A percentile compares a stretch with the other conserved stretches of the same genome.
These are phyloP conservation scores for Cinclus mexicanus DNA, from an alignment of 2,113 vertebrate genomes.

Conservation along the genomic window DNA sequence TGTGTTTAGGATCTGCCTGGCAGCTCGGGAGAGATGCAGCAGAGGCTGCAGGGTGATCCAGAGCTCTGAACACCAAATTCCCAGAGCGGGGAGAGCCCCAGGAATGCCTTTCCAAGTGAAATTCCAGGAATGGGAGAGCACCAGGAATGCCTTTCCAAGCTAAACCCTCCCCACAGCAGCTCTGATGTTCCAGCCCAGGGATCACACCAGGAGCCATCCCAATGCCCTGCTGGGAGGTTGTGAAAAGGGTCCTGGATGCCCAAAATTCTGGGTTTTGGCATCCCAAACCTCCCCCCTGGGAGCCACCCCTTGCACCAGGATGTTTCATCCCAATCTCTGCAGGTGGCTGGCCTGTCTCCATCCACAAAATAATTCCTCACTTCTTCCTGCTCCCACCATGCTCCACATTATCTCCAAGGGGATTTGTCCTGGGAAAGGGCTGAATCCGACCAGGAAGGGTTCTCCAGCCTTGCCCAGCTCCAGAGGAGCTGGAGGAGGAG, in stretches of 20 bases:
- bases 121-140: accelerated
- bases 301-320: background rate
- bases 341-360: background rate
- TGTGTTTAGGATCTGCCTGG: background rate
- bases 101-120: background rate
- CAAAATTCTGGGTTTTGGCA: background rate
- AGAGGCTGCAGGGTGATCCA: background rate
- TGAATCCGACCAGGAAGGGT: background rate
- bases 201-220: accelerated
- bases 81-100: background rate
- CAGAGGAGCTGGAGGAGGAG: background rate
- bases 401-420: background rate
- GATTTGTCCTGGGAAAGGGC: background rate
- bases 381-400: background rate
- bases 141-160: background rate
- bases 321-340: background rate
- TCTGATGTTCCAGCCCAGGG: background rate
- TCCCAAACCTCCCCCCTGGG: background rate
- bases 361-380: background rate
- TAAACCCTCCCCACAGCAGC: background rate
- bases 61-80: background rate
- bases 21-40: background rate
- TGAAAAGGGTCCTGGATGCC: background rate
- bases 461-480: background rate
- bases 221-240: background rate